Evolutionary conservation across 1,140 invertebrate genomes (phyloP), one percentile per base, ranked within the genome.

Genomic region (Cheumatopsyche charites): DNA sequence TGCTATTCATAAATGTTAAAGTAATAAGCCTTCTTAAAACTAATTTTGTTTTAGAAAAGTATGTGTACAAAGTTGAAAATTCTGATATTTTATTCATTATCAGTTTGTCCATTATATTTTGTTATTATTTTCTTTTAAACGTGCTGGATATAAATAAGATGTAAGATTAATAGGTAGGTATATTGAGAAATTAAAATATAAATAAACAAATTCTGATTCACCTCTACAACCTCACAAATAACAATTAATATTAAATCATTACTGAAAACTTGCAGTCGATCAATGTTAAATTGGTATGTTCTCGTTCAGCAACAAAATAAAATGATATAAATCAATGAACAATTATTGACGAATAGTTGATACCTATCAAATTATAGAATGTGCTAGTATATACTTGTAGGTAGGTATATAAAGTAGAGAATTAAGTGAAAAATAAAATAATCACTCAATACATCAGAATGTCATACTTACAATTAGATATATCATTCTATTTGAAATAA

Each of bases 11-110:
- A 25, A 58, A 21, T 72, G 70, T 43, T 42, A 73, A 70, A 6
- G 69, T 58, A 67, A 73, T 23, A 73, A 75, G 74, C 71, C 74
- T 70, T 75, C 74, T 75, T 75, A 75, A 47, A 72, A 47, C 74
- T 75, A 75, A 71, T 15, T 69, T 69, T 52, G 29, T 69, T 69
- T 45, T 67, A 58, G 41, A 65, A 62, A 58, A 19, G 52, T 43
- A 17, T 41, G 2, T 5, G 45, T n/a, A n/a, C n/a, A n/a, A n/a
- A n/a, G n/a, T n/a, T n/a, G n/a, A n/a, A n/a, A n/a, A n/a, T n/a
- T n/a, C 11, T 58, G 19, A 3, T 7, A 12, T 29, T 15, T 25
- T 61, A 9, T 61, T 61, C 19, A 15, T 7, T 21, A 61, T 12
- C 4, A 5, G 12, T 61, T 15, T 49, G 4, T 49, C 5, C 3